Evolutionary conservation across 1,140 invertebrate genomes (phyloP), one percentile per base, ranked within the genome.

Genomic region (Hylaeus anthracinus): DNA sequence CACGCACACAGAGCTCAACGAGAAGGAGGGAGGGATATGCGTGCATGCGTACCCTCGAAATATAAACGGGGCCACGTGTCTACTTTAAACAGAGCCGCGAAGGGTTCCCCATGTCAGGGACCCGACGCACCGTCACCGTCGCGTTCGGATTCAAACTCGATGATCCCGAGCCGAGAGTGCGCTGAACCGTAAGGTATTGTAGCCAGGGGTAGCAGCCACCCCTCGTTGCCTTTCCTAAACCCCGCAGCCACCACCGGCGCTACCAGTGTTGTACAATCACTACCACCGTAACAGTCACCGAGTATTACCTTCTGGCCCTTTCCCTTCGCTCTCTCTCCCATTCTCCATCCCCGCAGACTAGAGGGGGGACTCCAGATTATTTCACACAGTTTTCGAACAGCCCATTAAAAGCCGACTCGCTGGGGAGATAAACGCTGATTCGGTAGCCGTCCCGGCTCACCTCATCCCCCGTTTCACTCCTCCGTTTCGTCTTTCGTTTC

Each of bases 11-110:
- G 41, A 12, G 14, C 26, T n/a, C 15, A 48, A 8, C 0, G n/a
- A 5, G 12, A 9, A 67, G 63, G 53, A 12, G 1, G 61, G 63
- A 0, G 55, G 71, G 64, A 73, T 45, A 41, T 45, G 69, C 72
- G 61, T 41, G 65, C 41, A 45, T 53, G 51, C 56, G 48, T 72
- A 65, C 80, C 72, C 84, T 89, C 84, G 84, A 82, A 86, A 89
- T 89, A 90, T 92, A 92, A 92, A 92, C 90, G 90, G 73, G 69
- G 91, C 89, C 92, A 92, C 91, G 92, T 92, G 92, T 86, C 91
- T 89, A 91, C 89, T 92, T 92, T 91, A 92, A 92, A 92, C 90
- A 86, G 85, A 79, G 85, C 74, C 73, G 51, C 73, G 79, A 63
- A 81, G 65, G 79, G 79, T 70, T 56, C 65, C 65, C 56, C 60